Conservation (phyloP, 1,140 invertebrate genomes). For the Sitobion miscanthi region DNA sequence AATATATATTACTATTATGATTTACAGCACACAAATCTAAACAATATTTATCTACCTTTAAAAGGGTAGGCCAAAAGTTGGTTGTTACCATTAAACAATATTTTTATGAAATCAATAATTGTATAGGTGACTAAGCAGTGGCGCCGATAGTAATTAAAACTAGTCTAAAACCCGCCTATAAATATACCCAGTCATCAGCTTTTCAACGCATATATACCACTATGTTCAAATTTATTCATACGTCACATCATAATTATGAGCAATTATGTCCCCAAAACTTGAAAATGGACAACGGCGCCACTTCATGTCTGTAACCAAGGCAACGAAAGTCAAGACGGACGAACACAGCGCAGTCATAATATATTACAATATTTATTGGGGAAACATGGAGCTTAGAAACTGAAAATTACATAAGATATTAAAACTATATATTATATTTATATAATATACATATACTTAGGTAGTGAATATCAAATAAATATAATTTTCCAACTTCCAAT, state of each 20-base stretch:
- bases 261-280: conserved; percentile 1
- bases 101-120: background rate
- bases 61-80: background rate
- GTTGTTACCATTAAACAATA: background rate
- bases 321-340: background rate
- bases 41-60: background rate
- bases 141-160: conserved; percentile 4
- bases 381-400: background rate
- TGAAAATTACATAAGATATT: background rate
- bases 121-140: background rate
- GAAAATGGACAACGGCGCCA: background rate
- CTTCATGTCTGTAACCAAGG: background rate
- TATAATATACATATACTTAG: background rate
- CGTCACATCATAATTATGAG: background rate
- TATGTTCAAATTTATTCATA: conserved; percentile 4
- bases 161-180: background rate
- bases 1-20: background rate
- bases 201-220: background rate
- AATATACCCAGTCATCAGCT: background rate
- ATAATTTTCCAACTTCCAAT: background rate
- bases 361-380: background rate
- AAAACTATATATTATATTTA: background rate
- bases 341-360: background rate
- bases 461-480: background rate
- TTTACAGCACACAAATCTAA: background rate